Evolutionary conservation across 2,113 vertebrate species (phyloP), one percentile per base, ranked within the genome.

Genomic region (Calidris pygmaea): DNA sequence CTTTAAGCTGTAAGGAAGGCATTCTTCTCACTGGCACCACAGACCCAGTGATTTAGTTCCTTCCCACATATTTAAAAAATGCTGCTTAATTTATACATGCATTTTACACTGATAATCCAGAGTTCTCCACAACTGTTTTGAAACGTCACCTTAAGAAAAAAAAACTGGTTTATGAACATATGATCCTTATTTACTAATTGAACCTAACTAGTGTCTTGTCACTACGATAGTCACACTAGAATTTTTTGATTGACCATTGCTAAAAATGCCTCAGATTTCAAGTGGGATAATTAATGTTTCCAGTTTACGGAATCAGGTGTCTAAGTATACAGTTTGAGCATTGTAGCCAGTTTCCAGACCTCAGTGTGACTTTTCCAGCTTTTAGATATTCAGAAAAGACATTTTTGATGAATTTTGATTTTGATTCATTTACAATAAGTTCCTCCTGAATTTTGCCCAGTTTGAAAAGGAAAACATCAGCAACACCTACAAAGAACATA

Each of bases 141-240:
- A 85, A 87, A 16, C 14, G 30, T 9, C 15, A 48, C 8, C 16
- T 50, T 17, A 48, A 27, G 16, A 24, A 43, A 34, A 45, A 45
- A 21, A 35, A 13, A 1, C 2, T 7, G 2, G 4, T 29, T 52
- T 55, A 53, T 47, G 20, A 58, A 22, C 10, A 66, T 4, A 0
- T 0, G 2, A 43, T 39, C 12, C 17, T 48, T 68, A 32, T 63
- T 81, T 77, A 45, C 7, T 80, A 24, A 16, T 30, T 45, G 18
- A 11, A 48, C 5, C 41, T 53, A 43, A 53, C 7, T 27, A 41
- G 11, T 43, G 19, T 6, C 4, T 63, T 71, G 37, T 35, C 14
- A 39, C 32, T 63, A 5, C 10, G 29, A 2, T 35, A 59, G 4
- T 59, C 41, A 43, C 3, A 45, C 8, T 27, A 60, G 8, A 35